Base-by-base conservation (phyloP, 2,888 invertebrate genomes). In the Melanophora roralis region DNA sequence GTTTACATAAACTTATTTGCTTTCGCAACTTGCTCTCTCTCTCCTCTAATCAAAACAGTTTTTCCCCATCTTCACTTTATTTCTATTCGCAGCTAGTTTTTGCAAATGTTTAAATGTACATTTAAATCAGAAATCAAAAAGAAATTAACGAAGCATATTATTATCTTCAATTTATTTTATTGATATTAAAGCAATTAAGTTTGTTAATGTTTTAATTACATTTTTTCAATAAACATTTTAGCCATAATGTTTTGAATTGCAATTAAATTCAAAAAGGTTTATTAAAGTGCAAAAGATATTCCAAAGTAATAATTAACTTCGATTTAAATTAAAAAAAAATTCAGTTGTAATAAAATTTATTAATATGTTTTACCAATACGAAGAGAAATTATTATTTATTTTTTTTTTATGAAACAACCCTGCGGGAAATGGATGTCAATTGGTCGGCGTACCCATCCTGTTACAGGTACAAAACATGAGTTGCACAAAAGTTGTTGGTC, bases 61-160 rank as follows among this genome's bases (percentile, higher is more conserved):
- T 40, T 16, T 34, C 19, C 19, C 9, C 3, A 1, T 65, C 38
- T 65, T 51, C 7, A 64, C 14, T 5, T 47, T 36, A 36, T 8
- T n/a, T 12, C 53, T 14, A 14, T 8, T 21, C 14, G 6, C 45
- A 11, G 14, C 47, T 57, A 4, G 12, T 51, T 27, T 8, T 12
- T 27, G 2, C 9, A 47, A 49, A 32, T 62, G 43, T 8, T 21
- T 43, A 53, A 43, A 43, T n/a, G 32, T 12, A 12, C 19, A 32
- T n/a, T 49, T 32, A 4, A 16, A n/a, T 5, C 34, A 6, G 9
- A 32, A 55, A 32, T 2, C 19, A 72, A 32, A 59, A 59, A 40
- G 47, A 64, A 73, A 65, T 38, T 47, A 65, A 57, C 74, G 65
- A 74, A 74, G 65, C 74, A 16, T 64, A 19, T 64, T 74, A 65